phyloP scores from a whole-genome alignment of 2,797 vertebrate species.

The Tolypeutes matacus region DNA sequence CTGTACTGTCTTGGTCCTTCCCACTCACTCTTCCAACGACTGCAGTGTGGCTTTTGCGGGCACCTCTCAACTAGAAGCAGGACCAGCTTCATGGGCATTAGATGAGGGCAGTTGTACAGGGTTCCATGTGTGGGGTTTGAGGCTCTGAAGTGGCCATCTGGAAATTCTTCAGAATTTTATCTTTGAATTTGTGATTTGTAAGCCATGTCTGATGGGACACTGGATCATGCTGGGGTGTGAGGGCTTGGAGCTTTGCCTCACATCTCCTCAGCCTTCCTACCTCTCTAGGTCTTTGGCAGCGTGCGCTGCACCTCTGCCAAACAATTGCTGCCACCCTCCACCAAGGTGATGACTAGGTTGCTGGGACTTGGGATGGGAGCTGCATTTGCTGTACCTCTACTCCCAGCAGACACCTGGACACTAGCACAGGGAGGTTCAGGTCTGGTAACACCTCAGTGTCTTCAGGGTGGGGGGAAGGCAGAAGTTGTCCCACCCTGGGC shows the following conservation, averaged over 20 bases:
- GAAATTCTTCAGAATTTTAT: neutral
- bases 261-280: no score
- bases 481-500: accelerated
- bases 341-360: neutral
- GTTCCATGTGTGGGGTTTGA: accelerated
- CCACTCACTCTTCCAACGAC: neutral
- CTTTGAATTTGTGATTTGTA: neutral
- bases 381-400: neutral
- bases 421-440: neutral
- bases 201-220: neutral
- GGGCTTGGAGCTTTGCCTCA: neutral
- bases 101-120: neutral
- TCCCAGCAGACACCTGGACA: neutral
- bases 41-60: neutral
- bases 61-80: neutral
- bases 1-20: neutral
- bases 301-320: neutral
- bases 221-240: neutral
- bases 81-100: accelerated
- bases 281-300: neutral
- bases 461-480: neutral
- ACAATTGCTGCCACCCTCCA: neutral
- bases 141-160: neutral
- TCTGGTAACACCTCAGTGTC: neutral
- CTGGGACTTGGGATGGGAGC: neutral